phyloP scores from a whole-genome alignment of 2,888 invertebrate genomes.

The Cyclophora punctaria region DNA sequence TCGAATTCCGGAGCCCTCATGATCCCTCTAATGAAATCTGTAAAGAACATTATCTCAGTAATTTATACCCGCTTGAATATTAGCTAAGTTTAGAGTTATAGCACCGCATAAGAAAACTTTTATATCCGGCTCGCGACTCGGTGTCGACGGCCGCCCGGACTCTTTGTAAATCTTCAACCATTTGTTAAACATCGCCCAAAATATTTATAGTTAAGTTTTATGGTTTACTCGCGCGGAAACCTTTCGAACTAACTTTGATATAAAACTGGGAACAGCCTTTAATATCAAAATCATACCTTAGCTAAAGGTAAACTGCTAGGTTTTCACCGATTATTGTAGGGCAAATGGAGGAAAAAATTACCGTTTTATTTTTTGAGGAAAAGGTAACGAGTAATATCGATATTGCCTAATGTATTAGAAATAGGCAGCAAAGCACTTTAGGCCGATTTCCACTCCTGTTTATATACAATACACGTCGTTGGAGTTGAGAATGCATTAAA shows the following conservation, averaged over 20 bases:
- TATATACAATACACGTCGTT: too few relatives aligned
- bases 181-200: conserved; percentile 35
- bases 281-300: conserved; percentile 23
- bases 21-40: conserved; percentile 37
- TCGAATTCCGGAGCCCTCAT: conserved; percentile 16
- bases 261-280: conserved; percentile 24
- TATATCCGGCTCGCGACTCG: conserved; percentile 28
- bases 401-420: conserved; percentile 2
- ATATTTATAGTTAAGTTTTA: conserved; percentile 32
- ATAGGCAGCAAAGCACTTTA: neutral
- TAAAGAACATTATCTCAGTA: conserved; percentile 40
- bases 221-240: conserved; percentile 25
- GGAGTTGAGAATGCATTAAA: too few relatives aligned
- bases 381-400: conserved; percentile 17
- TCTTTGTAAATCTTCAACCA: conserved; percentile 49
- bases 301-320: conserved; percentile 21
- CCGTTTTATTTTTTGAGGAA: conserved; percentile 12
- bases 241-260: conserved; percentile 30
- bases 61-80: conserved; percentile 51
- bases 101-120: conserved; percentile 38
- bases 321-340: conserved; percentile 18
- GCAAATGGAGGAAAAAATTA: conserved; percentile 18
- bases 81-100: conserved; percentile 49
- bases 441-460: too few relatives aligned
- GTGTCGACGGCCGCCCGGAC: conserved; percentile 37